Base-by-base conservation (phyloP, 2,797 vertebrate species). In the Eidolon dupreanum region DNA sequence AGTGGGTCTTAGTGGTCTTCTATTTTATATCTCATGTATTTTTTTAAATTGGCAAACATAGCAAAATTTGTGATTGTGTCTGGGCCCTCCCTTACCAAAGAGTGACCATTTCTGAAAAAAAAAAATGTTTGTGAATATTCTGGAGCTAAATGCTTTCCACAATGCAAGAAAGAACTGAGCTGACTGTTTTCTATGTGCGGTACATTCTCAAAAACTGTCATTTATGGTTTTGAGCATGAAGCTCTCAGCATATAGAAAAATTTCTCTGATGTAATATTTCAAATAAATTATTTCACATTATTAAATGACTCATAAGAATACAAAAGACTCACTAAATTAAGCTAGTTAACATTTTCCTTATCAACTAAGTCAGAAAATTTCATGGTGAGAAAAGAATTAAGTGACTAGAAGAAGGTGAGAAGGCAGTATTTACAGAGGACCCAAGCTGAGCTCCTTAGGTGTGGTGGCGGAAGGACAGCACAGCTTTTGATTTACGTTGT, bases 271-370 rank as follows among this genome's bases (percentile, higher is more conserved):
- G 10, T 86, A 24, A 68, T 88, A 89, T 74, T 96, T 95, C 31
- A 86, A 88, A 33, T 36, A 4, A 51, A 74, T 38, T 55, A 83
- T 89, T 95, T 75, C 12, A 68, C 13, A 77, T 71, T 65, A 63
- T 90, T 90, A 90, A 93, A 77, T 57, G 8, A 51, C 8, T 78
- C 41, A 43, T 16, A 73, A 15, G 55, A 17, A 81, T 87, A 73
- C 22, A 70, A 66, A 88, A 63, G 0, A 26, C 6, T 84, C 7
- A 57, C n/a, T 49, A 84, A 70, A 51, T 57, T 68, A 65, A 96
- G 1, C 33, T 43, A 57, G 31, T 66, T 87, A 88, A 55, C 15
- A 43, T 71, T 75, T 70, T 2, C 38, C 5, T 81, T 83, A 77
- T 41, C 19, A 71, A 28, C 2, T 74, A 92, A 61, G 7, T 22